These are phyloP conservation scores for Seriola quinqueradiata DNA, from an alignment of 2,113 vertebrate species.

Conservation along the genomic window DNA sequence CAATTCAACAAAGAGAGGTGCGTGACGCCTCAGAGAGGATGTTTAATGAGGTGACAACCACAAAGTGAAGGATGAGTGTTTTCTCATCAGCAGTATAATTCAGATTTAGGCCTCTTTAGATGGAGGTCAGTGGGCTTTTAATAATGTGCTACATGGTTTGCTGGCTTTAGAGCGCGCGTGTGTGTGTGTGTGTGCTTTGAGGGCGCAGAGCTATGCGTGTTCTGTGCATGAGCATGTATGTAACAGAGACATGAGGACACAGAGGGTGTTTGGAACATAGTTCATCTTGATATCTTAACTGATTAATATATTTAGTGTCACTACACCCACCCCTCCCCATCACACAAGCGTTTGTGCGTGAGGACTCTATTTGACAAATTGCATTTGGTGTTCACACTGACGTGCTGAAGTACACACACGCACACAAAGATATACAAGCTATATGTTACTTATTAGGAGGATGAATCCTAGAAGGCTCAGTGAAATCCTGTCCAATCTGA, in stretches of 20 bases:
- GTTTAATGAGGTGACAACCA: conserved; percentile 68
- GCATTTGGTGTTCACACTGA: not conserved
- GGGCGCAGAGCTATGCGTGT: not conserved
- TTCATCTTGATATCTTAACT: not conserved
- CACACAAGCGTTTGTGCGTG: not conserved
- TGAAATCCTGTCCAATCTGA: conserved; percentile 33
- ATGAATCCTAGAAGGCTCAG: conserved; percentile 25
- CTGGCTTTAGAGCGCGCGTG: conserved; percentile 26
- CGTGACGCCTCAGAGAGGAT: conserved; percentile 16
- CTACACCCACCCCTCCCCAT: not conserved
- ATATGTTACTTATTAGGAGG: not conserved
- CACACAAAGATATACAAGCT: not conserved
- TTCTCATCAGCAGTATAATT: conserved; percentile 66
- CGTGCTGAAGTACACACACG: not conserved
- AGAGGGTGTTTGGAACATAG: not conserved
- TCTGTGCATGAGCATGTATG: not conserved
- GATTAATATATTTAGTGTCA: conserved; percentile 3
- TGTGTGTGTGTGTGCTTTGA: not conserved
- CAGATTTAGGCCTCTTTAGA: conserved; percentile 64
- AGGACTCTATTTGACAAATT: not conserved
- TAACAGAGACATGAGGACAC: not conserved
- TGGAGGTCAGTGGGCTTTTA: conserved; percentile 65
- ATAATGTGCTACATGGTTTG: conserved; percentile 62
- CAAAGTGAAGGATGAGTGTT: conserved; percentile 64
- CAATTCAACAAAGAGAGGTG: conserved; percentile 18